phyloP scores from a whole-genome alignment of 2,888 invertebrate genomes.

The Adelphocoris suturalis region DNA sequence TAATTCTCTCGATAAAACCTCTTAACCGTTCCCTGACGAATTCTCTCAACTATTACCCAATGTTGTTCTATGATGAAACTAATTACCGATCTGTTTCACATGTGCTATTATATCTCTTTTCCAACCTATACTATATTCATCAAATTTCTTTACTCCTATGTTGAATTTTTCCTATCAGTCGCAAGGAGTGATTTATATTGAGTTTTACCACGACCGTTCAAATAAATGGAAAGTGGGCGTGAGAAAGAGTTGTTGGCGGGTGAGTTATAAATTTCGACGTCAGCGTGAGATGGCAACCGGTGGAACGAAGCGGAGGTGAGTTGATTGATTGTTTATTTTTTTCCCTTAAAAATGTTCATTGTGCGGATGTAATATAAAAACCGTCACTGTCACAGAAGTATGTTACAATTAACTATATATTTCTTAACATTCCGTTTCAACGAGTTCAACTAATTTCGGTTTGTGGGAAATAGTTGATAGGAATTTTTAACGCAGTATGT shows the following conservation, averaged over 20 bases:
- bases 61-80: no score
- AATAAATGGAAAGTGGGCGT: slow-evolving; percentile 36
- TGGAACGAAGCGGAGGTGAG: slow-evolving; percentile 39
- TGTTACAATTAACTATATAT: slow-evolving; percentile 5
- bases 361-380: background rate
- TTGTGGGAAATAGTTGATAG: no score
- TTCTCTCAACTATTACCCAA: no score
- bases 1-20: no score
- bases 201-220: slow-evolving; percentile 17
- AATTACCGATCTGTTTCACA: no score
- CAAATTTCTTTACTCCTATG: background rate
- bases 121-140: no score
- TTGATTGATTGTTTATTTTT: slow-evolving; percentile 31
- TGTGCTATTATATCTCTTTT: no score
- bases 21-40: no score
- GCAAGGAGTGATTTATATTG: slow-evolving; percentile 21
- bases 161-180: slow-evolving; percentile 9
- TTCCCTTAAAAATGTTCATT: slow-evolving; percentile 31
- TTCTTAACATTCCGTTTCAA: background rate
- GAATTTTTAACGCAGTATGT: no score
- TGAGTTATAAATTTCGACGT: slow-evolving; percentile 36
- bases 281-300: slow-evolving; percentile 42
- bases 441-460: no score
- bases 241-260: slow-evolving; percentile 32
- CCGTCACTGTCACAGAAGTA: slow-evolving; percentile 2